These are phyloP conservation scores for Heloderma charlesbogerti DNA, from an alignment of 2,113 vertebrate genomes.

Conservation along the genomic window DNA sequence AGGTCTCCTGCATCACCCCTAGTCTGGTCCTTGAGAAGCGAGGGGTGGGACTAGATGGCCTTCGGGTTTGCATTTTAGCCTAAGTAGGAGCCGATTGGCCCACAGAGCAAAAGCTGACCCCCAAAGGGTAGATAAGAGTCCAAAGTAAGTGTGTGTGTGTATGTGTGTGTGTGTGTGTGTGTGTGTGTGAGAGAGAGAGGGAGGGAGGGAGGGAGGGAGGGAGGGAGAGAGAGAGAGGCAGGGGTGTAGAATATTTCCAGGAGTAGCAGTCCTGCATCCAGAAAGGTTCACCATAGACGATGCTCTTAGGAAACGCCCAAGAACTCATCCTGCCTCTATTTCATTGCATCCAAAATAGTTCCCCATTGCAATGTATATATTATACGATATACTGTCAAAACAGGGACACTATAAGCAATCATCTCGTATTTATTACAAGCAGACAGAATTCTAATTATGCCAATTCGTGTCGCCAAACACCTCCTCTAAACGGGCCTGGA, in stretches of 20 bases:
- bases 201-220: no score
- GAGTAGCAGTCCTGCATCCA: not conserved
- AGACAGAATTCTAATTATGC: slow-evolving; percentile 75
- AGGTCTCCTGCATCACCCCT: no score
- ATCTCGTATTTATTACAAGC: slow-evolving; percentile 71
- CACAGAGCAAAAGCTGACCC: not conserved
- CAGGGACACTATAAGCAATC: slow-evolving; percentile 66
- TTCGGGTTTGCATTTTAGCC: no score
- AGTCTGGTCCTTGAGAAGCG: no score
- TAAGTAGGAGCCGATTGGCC: not conserved
- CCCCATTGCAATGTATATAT: slow-evolving; percentile 53
- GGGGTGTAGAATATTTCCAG: not conserved
- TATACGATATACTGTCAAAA: slow-evolving; percentile 48
- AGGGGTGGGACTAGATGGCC: no score
- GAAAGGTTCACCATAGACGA: not conserved
- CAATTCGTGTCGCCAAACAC: slow-evolving; percentile 71
- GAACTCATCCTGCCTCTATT: slow-evolving; percentile 58
- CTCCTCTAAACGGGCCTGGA: slow-evolving; percentile 73
- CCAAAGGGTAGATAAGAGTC: not conserved
- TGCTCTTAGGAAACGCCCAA: slow-evolving; percentile 36
- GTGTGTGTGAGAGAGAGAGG: no score
- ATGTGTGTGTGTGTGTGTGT: not conserved
- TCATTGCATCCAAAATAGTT: slow-evolving; percentile 58
- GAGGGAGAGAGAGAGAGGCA: not conserved
- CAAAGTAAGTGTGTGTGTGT: no score